Evolutionary conservation across 2,113 vertebrate genomes (phyloP), one percentile per base, ranked within the genome.

Genomic region (Stegastes partitus): DNA sequence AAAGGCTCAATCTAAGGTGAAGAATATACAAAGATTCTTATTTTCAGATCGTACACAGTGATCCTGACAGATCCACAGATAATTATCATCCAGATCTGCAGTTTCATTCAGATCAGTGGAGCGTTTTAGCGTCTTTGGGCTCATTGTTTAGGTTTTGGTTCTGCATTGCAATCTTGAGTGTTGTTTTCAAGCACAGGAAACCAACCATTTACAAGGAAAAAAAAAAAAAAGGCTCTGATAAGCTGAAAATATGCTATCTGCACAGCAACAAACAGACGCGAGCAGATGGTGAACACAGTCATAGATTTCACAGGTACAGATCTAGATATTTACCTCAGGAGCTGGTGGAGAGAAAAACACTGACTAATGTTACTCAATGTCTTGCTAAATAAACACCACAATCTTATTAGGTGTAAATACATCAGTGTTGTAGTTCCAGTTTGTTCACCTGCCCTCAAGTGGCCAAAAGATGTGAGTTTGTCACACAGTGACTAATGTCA

Each of bases 301-400:
- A 47, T 16, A 4, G 3, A 19, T 47, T 47, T 47, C 5, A 14
- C 45, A 47, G 15, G 14, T 47, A 18, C 5, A 47, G 8, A 10
- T 39, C 15, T 19, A 18, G 45, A 49, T n/a, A 42, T 49, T 49
- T n/a, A 16, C 47, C 47, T 49, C 47, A 49, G 45, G 14, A 0
- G 3, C 15, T 66, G 50, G 47, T 22, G 34, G 47, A 31, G 3
- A 53, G 47, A 7, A 3, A 18, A n/a, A 0, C 0, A 1, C 8
- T 11, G 61, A 31, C 28, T 31, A 6, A 28, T 28, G 7, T 34
- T 34, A 28, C 7, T 7, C 8, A 34, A 34, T 7, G 31, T 9
- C 31, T 2, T 9, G 7, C 31, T 34, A 34, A 7, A 34, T 34
- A 34, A 10, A 9, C 31, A 34, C 31, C 31, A 34, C 31, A 34